phyloP scores from a whole-genome alignment of 2,888 invertebrate genomes.

The Cremastinae sp. region DNA sequence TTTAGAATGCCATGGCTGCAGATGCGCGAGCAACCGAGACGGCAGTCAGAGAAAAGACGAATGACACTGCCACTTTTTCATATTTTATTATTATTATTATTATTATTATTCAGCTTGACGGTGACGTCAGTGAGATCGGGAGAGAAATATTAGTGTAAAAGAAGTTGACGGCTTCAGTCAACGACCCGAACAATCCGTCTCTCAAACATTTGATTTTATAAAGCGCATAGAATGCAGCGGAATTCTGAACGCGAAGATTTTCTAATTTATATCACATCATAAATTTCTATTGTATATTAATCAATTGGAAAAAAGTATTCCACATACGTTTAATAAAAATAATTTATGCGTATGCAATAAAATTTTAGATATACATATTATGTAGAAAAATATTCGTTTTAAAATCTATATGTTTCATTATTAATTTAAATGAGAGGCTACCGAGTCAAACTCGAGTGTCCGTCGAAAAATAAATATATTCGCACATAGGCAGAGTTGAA shows the following conservation, averaged over 20 bases:
- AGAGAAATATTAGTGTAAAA: background rate
- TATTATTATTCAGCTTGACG: slow-evolving; percentile 30
- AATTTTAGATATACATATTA: too few species aligned
- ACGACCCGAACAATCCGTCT: slow-evolving; percentile 43
- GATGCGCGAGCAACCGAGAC: slow-evolving; percentile 32
- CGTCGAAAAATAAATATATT: slow-evolving; percentile 32
- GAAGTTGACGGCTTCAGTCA: slow-evolving; percentile 42
- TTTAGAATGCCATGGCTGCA: slow-evolving; percentile 45
- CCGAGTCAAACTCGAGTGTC: background rate
- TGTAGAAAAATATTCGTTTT: too few species aligned
- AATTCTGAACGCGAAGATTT: slow-evolving; percentile 19
- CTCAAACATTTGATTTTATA: slow-evolving; percentile 27
- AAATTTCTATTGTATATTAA: background rate
- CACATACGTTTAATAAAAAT: too few species aligned
- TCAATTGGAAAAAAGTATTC: background rate
- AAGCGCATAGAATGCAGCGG: slow-evolving; percentile 14
- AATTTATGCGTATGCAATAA: too few species aligned
- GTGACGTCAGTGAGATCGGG: slow-evolving; percentile 47
- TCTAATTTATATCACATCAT: slow-evolving; percentile 19
- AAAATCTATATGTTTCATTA: too few species aligned
- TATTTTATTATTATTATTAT: slow-evolving; percentile 9
- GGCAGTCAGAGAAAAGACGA: slow-evolving; percentile 15
- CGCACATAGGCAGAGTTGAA: slow-evolving; percentile 27
- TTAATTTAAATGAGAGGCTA: slow-evolving; percentile 3
- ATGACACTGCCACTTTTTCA: slow-evolving; percentile 21